These are phyloP conservation scores for Orthosia gracilis DNA, from an alignment of 2,888 invertebrate genomes.

Conservation along the genomic window DNA sequence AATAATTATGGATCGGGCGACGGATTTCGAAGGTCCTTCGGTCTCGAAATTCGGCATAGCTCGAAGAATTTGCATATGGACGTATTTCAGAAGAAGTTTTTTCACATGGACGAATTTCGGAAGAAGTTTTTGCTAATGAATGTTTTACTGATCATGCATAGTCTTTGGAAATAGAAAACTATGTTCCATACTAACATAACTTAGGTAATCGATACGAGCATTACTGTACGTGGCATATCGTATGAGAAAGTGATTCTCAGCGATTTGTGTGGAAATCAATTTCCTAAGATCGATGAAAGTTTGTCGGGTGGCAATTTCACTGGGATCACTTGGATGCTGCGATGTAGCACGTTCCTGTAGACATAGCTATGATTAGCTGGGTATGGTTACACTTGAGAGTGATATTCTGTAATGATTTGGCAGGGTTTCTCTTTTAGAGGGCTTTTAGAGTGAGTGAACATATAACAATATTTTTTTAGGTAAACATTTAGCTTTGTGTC, in stretches of 20 bases:
- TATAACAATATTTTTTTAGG: too few relatives aligned
- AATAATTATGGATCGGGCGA: conserved; percentile 13
- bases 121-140: neutral
- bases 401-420: conserved; percentile 10
- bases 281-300: conserved; percentile 75
- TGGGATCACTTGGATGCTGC: conserved; percentile 43
- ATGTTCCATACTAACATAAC: neutral
- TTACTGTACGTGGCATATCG: conserved; percentile 52
- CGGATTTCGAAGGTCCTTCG: neutral
- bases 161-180: conserved; percentile 1
- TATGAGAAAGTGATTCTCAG: conserved; percentile 72
- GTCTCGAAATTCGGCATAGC: neutral
- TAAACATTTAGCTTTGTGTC: too few relatives aligned
- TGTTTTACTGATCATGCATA: neutral
- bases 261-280: conserved; percentile 72
- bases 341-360: conserved; percentile 49
- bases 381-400: neutral
- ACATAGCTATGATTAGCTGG: conserved; percentile 36
- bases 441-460: neutral
- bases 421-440: conserved; percentile 12
- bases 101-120: neutral
- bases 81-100: neutral
- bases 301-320: conserved; percentile 47
- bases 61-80: conserved; percentile 2
- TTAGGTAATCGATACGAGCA: conserved; percentile 46